A percentile compares a stretch with the other conserved stretches of the same genome.
These are phyloP conservation scores for Siniperca knerii DNA, from an alignment of 2,113 vertebrate species.

Conservation along the genomic window DNA sequence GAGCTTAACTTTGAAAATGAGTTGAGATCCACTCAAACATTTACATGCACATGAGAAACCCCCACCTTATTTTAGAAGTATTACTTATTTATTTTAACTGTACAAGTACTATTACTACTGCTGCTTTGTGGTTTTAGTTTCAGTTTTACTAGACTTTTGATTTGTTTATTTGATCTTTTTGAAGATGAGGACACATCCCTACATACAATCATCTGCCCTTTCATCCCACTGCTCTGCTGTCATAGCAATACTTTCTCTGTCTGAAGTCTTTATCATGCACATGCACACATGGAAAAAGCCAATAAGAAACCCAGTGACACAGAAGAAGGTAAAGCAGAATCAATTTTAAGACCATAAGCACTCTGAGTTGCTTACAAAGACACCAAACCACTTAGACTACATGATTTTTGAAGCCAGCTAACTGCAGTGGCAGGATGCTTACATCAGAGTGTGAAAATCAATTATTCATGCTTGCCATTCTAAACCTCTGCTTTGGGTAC, in stretches of 20 bases:
- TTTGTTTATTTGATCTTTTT: too few relatives aligned
- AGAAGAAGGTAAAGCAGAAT: background rate
- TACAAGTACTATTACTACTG: background rate
- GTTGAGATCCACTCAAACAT: background rate
- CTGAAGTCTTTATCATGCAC: background rate
- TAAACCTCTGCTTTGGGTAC: slow-evolving; percentile 28
- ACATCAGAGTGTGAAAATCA: slow-evolving; percentile 50
- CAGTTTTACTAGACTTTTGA: background rate
- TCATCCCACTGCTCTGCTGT: background rate
- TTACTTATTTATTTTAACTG: background rate
- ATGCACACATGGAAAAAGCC: background rate
- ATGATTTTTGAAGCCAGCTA: slow-evolving; percentile 22
- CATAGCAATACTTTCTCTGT: background rate
- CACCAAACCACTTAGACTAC: slow-evolving; percentile 22
- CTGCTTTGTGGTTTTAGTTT: background rate
- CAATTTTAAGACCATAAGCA: background rate
- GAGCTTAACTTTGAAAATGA: background rate
- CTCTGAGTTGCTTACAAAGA: background rate
- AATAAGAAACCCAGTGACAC: background rate
- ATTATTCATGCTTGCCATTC: slow-evolving; percentile 58
- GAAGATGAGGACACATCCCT: background rate
- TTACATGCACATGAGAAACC: background rate
- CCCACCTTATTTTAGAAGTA: background rate
- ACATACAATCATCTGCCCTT: background rate
- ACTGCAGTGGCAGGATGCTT: slow-evolving; percentile 15